Evolutionary conservation across 2,113 vertebrate genomes (phyloP), one percentile per base, ranked within the genome.

Genomic region (Mesitornis unicolor): DNA sequence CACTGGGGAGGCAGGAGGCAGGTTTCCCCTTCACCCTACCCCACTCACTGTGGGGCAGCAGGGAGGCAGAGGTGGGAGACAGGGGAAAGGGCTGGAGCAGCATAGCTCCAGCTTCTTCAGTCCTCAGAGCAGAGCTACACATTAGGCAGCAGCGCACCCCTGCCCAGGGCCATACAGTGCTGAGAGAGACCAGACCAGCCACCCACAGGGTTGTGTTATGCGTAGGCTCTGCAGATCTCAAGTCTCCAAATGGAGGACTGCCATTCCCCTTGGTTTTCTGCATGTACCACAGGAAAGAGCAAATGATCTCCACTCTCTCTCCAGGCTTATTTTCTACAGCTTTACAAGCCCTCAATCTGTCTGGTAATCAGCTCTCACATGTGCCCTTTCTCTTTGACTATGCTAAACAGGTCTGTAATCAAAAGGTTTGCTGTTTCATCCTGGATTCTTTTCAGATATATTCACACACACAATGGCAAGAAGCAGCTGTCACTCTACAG

Each of bases 401-500:
- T 53, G 61, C 59, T 89, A 82, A 87, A 78, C 15, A 65, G 40
- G 36, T 33, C 25, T 96, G 89, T 95, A 93, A 94, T 82, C 57
- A 79, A 78, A 93, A 71, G 61, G 22, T 68, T 92, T 48, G 10
- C 31, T 42, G 45, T 84, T 95, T 76, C 40, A 89, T 75, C 48
- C 43, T 38, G 50, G 45, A 65, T 71, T 64, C 53, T 91, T 89
- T 84, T 63, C 38, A 40, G 28, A 57, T 61, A 73, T 38, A 29
- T n/a, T 8, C 48, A 26, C 60, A 61, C 15, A 67, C 9, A 29
- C 15, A 84, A 35, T 45, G 87, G 18, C 56, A 63, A 75, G 65
- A 75, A 91, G 57, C 69, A 96, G 47, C 73, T 95, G 91, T 60
- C 61, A 60, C 51, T 87, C 42, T n/a, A 18, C 36, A 56, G n/a